Conservation (phyloP, 2,113 vertebrate species). For the Promerops cafer region DNA sequence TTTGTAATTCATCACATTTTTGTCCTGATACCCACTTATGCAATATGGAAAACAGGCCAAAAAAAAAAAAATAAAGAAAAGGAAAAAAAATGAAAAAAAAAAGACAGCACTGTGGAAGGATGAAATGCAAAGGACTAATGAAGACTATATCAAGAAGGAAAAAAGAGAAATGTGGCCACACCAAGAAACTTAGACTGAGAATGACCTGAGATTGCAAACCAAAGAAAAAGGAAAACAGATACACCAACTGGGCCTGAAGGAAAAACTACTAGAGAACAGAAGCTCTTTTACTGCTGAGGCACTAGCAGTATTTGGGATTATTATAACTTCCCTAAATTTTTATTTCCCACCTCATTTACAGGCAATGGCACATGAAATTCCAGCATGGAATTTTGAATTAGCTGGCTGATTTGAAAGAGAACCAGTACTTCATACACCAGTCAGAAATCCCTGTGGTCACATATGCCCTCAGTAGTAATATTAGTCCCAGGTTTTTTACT, state of each 20-base stretch:
- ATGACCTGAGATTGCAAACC: not conserved
- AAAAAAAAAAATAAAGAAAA: not conserved
- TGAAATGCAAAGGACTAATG: not conserved
- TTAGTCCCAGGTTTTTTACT: not conserved
- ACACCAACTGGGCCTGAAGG: not conserved
- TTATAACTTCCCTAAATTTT: not conserved
- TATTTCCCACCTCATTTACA: not conserved
- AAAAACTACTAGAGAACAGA: not conserved
- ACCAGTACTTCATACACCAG: not conserved
- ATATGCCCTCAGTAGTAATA: not conserved
- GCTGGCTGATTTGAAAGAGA: not conserved
- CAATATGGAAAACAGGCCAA: not conserved
- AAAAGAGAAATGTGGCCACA: not conserved
- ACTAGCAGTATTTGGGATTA: not conserved
- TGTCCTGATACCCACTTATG: not conserved
- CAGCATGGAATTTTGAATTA: not conserved
- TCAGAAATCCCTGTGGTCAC: not conserved
- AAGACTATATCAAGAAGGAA: not conserved
- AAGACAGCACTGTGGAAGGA: accelerated
- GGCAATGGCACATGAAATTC: not conserved
- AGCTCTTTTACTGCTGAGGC: not conserved
- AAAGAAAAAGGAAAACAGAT: not conserved
- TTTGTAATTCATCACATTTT: not conserved
- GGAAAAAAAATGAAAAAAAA: not conserved
- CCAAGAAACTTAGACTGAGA: not conserved